Conservation (phyloP, 2,888 invertebrate species). For the Chydorus sphaericus region DNA sequence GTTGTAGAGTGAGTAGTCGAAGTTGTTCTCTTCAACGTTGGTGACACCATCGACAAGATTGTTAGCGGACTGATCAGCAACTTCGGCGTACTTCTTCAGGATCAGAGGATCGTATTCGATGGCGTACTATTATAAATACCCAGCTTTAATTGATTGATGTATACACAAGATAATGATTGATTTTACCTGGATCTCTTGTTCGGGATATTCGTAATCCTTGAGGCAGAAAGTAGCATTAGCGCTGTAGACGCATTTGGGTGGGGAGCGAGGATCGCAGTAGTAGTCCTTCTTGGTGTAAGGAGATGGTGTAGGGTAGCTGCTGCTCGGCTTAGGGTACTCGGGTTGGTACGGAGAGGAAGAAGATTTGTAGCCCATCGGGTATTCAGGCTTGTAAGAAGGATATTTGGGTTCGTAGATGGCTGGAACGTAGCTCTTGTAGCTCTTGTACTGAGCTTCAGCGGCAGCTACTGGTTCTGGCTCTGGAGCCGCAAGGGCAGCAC, state of each 20-base stretch:
- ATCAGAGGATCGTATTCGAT: conserved; percentile 20
- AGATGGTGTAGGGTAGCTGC: conserved; percentile 1
- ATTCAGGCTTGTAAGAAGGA: conserved; percentile 9
- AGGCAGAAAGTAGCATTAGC: conserved; percentile 19
- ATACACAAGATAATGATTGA: background rate
- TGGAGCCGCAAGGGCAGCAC: background rate
- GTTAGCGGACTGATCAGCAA: conserved; percentile 19
- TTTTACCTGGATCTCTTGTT: conserved; percentile 20
- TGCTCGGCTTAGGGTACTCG: background rate
- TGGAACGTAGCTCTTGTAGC: background rate
- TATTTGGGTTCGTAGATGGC: conserved; percentile 10
- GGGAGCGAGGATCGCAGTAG: conserved; percentile 21
- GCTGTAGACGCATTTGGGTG: conserved; percentile 20
- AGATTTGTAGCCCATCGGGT: background rate
- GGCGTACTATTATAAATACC: conserved; percentile 14
- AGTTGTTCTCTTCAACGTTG: conserved; percentile 17
- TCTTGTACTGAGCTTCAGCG: conserved; percentile 1
- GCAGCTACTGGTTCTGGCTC: conserved; percentile 4
- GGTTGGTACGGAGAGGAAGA: conserved; percentile 1
- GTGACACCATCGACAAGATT: conserved; percentile 19
- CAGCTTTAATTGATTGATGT: background rate
- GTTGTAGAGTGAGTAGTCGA: conserved; percentile 18
- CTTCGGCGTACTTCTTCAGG: conserved; percentile 21
- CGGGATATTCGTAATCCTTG: conserved; percentile 22
- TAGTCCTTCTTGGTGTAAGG: conserved; percentile 13